Base-by-base conservation (phyloP, 2,797 vertebrate species). In the Melanotaenia boesemani region DNA sequence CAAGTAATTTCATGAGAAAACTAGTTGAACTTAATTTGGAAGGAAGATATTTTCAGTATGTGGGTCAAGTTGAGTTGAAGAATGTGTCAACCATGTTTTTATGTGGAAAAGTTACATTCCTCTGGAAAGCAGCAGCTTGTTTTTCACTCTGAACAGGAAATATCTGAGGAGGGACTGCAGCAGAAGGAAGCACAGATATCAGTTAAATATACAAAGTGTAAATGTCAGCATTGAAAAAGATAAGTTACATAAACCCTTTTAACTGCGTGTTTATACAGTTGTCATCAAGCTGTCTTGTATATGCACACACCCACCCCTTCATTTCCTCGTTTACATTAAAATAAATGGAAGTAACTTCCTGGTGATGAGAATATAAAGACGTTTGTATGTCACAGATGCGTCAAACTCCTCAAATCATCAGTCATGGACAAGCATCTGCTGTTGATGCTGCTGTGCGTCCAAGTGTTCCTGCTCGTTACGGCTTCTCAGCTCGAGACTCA, bases 361-460 rank as follows among this genome's bases (percentile, higher is more conserved):
- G 39, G 20, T 1, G n/a, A 50, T 12, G 48, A 12, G 63, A 56
- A 66, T 86, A 87, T 85, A 86, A 90, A 86, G 41, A 34, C 32
- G 30, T 36, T 9, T 10, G 15, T 30, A 26, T 28, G 60, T 41
- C 24, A 22, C 41, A 36, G 11, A 16, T 37, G 10, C 16, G 20
- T 63, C 20, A 63, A 36, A 57, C 54, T 34, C 73, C 55, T 70
- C 46, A 81, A 26, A 32, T n/a, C 73, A 39, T 62, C 70, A 72
- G 20, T 4, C 74, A 91, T 93, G 91, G 81, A 75, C 63, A 48
- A 22, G 11, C 24, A 15, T 56, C 63, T 68, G n/a, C 44, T 75
- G 20, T 24, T 75, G 59, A 32, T 50, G 34, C 52, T 75, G 34
- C 30, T 69, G 65, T 73, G 68, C 58, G 70, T 89, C 55, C 87